Percentiles rank a stretch among this genome's conserved stretches.
These are phyloP conservation scores for Noctuana brunneofusca DNA, from an alignment of 2,888 invertebrate species.

Conservation along the genomic window DNA sequence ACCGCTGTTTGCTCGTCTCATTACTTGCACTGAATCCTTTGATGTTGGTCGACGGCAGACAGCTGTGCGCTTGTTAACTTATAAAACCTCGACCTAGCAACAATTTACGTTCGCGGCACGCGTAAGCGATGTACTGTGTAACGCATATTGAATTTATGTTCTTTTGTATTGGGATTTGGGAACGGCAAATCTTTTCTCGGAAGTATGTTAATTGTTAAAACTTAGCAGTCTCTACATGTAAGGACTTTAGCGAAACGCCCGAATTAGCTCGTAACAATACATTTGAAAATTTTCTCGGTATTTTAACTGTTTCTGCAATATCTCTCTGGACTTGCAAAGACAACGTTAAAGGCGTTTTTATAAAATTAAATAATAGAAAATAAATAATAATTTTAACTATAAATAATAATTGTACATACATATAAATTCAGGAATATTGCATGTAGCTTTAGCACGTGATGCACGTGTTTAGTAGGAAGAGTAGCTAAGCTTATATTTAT, in stretches of 20 bases:
- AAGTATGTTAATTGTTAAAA: slow-evolving; percentile 42
- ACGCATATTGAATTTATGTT: slow-evolving; percentile 55
- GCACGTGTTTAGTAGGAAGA: neutral
- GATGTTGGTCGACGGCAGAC: slow-evolving; percentile 57
- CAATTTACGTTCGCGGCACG: slow-evolving; percentile 71
- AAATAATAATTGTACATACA: neutral
- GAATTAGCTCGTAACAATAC: neutral
- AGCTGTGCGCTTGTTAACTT: slow-evolving; percentile 60
- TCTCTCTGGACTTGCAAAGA: no score
- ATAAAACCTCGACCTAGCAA: slow-evolving; percentile 60
- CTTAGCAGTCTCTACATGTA: slow-evolving; percentile 3
- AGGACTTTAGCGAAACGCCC: neutral
- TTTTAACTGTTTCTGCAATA: no score
- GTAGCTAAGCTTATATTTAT: neutral
- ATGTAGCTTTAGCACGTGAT: neutral
- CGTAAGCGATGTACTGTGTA: slow-evolving; percentile 53
- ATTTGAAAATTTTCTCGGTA: neutral
- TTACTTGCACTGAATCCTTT: slow-evolving; percentile 56
- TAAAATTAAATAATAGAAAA: no score
- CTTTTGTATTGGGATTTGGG: slow-evolving; percentile 59
- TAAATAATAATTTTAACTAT: no score
- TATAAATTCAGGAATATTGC: neutral
- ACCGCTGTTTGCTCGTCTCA: slow-evolving; percentile 44
- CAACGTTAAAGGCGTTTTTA: no score
- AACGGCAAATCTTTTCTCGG: slow-evolving; percentile 59